Base-by-base conservation (phyloP, 2,888 invertebrate species). In the Hydriomena furcata region DNA sequence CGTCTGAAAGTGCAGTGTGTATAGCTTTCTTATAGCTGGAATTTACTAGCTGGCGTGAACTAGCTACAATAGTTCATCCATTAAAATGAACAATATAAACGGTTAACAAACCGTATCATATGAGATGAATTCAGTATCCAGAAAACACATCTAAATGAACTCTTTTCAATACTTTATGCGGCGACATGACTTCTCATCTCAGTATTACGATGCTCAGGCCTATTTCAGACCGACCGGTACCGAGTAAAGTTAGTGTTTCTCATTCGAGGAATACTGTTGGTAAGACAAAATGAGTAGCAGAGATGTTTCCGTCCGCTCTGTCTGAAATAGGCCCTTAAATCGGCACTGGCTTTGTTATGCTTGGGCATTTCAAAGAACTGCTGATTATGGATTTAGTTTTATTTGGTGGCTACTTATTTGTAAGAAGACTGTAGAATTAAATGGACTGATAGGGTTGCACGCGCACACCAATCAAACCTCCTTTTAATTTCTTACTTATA, bases 391-490 rank as follows among this genome's bases (percentile, higher is more conserved):
- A 41, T 40, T 30, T 36, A 31, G 44, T 43, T 42, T 34, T 38
- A 46, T 43, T 44, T 36, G 46, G 35, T 49, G 46, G 53, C 51
- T 51, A 50, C 35, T 47, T 51, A 50, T 37, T 40, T 50, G 10
- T 52, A 28, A 48, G 50, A 51, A 52, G 49, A 51, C 59, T 59
- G 59, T 53, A 52, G 55, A 41, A 37, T 49, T 47, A 27, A 44
- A 43, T 31, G 25, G 43, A 47, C 34, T 44, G 38, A 21, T 52
- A 41, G n/a, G 34, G 17, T 41, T 40, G 40, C 52, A 34, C 35
- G 34, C 25, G 21, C 43, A 52, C 34, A 47, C 34, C 47, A 47
- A 52, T 43, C 38, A 28, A 20, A 34, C 3, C 20, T 52, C n/a
- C 31, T 42, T 43, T 38, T 47, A 6, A 23, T 27, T 12, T 50